A percentile compares a stretch with the other conserved stretches of the same genome.
Evolutionary conservation across 1,140 invertebrate species (phyloP).

Genomic region (Drosophila oshimai): DNA sequence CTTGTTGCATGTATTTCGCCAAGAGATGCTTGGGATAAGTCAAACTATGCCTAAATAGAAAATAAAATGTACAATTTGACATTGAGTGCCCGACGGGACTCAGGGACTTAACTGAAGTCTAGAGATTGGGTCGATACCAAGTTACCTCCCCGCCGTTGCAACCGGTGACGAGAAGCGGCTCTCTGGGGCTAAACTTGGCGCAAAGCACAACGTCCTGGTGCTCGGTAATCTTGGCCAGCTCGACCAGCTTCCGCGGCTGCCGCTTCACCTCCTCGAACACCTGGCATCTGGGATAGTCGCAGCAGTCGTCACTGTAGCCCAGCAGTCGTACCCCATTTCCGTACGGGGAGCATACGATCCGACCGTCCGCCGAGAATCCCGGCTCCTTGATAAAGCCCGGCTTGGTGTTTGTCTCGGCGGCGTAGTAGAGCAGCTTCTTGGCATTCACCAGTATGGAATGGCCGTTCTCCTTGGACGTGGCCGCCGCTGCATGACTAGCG

Average conservation of each 20-base stretch:
- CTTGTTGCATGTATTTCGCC: slow-evolving; percentile 21
- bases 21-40: slow-evolving; percentile 8
- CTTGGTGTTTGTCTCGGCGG: slow-evolving; percentile 94
- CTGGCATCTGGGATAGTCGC: slow-evolving; percentile 89
- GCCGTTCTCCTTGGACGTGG: slow-evolving; percentile 7
- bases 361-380: slow-evolving; percentile 94
- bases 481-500: not conserved
- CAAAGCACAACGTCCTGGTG: slow-evolving; percentile 94
- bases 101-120: not conserved
- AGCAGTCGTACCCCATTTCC: slow-evolving; percentile 92
- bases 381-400: slow-evolving; percentile 94
- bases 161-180: slow-evolving; percentile 93
- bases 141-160: slow-evolving; percentile 93
- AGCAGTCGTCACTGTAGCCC: slow-evolving; percentile 90
- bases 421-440: slow-evolving; percentile 91
- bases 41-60: slow-evolving; percentile 20
- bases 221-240: slow-evolving; percentile 88
- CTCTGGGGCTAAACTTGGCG: slow-evolving; percentile 94
- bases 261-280: slow-evolving; percentile 75
- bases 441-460: slow-evolving; percentile 88
- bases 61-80: slow-evolving; percentile 25
- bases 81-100: not conserved
- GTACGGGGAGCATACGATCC: slow-evolving; percentile 94
- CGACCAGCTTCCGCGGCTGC: slow-evolving; percentile 83
- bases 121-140: slow-evolving; percentile 92